Base-by-base conservation (phyloP, 2,888 invertebrate species). In the Calameuta idolon region DNA sequence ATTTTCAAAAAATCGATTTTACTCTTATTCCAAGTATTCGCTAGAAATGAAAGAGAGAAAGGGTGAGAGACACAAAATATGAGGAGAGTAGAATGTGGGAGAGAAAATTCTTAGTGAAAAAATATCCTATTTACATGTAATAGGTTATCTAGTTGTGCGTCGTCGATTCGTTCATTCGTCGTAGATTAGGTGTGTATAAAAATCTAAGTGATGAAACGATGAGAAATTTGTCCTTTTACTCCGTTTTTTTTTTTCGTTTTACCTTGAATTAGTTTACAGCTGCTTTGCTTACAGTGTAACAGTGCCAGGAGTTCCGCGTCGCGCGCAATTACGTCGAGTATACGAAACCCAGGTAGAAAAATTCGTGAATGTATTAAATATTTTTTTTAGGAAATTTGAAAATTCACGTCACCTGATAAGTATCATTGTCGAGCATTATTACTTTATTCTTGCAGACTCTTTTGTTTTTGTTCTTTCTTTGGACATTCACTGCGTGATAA, bases 111-210 rank as follows among this genome's bases (percentile, higher is more conserved):
- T 82, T 81, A 86, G 91, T 91, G 91, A 90, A 91, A 91, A 91
- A 91, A 91, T 91, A 91, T 88, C 87, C 88, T 91, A 91, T 91
- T 88, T 91, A 91, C 91, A 91, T 85, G 87, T 90, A 88, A 89
- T 78, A 83, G 79, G 81, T 84, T 82, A 82, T 79, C 79, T 86
- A 89, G 86, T 90, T 91, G 90, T 90, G 90, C 91, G 89, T 90
- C 91, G 89, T 90, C 86, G 85, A 88, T 88, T 89, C 84, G 83
- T 89, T 86, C 87, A 86, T 88, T 87, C 84, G 84, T 85, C 83
- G 79, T 87, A 77, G 80, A 69, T 82, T 83, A 81, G 79, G 83
- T 86, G 86, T 87, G 84, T 90, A 90, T 90, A 87, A 90, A 90
- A 90, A 91, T 90, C 90, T 91, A 90, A 85, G 85, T 87, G 89